Evolutionary conservation across 2,797 vertebrate genomes (phyloP), one percentile per base, ranked within the genome.

Genomic region (Philypnodon macrostomus): DNA sequence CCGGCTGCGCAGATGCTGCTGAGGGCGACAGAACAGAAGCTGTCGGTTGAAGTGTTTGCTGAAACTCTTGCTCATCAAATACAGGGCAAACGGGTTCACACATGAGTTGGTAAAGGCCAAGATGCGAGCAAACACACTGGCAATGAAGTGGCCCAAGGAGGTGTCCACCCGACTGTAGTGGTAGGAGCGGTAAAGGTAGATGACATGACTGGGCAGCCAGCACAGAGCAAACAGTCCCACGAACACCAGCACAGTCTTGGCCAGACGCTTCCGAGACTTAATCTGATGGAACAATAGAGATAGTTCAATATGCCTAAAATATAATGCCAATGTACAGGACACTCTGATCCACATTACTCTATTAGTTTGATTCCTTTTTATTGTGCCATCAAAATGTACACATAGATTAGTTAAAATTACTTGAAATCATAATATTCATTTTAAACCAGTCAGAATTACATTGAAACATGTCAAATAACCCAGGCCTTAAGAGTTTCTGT

Each of bases 101-200:
- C 95, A 97, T 34, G 95, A 97, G 86, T 96, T 98, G 71, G 93
- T 87, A 79, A 97, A 97, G 0, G 94, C 95, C 81, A 98, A 73
- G 56, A 97, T 87, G 5, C 95, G 93, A 46, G 96, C 95, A 57
- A 88, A 87, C 53, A 97, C 55, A 30, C 83, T 85, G 58, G 71
- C 65, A 1, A 85, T 53, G 65, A 95, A 95, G 70, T 98, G 95
- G 38, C 90, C 84, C 73, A 93, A 71, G 1, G 96, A 98, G 1
- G 93, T 95, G 89, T 98, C 95, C 63, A 94, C 95, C 79, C 93
- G 85, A 0, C 19, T 7, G 6, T 98, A 97, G 85, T 95, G 93
- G 87, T 93, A 97, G 61, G 94, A 98, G 3, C 95, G 93, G 70
- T 98, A 97, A 38, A 98, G 82, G 83, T 97, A 98, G 87, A 98